phyloP scores from a whole-genome alignment of 2,113 vertebrate genomes.

The Hippocampus comes region DNA sequence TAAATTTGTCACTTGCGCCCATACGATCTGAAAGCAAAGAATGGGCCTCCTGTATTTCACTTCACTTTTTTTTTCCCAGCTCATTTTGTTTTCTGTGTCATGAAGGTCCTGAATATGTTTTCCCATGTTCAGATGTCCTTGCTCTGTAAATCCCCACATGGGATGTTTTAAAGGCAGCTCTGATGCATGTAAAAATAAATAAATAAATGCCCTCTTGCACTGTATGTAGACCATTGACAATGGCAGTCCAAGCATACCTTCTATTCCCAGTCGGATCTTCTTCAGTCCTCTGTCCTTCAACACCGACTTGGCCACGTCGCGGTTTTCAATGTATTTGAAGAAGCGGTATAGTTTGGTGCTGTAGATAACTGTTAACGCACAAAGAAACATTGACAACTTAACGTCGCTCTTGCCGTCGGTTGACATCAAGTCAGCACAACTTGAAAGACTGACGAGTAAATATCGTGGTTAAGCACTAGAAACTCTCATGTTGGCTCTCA shows the following conservation, averaged over 20 bases:
- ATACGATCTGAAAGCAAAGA: too few relatives aligned
- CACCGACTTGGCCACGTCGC: constrained; percentile 95
- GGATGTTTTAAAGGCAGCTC: neutral
- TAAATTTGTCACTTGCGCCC: too few relatives aligned
- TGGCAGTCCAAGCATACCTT: constrained; percentile 76
- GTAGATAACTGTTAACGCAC: constrained; percentile 86
- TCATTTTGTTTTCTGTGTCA: too few relatives aligned
- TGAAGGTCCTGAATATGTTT: too few relatives aligned
- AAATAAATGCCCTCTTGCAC: neutral
- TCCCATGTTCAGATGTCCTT: too few relatives aligned
- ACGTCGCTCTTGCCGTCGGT: neutral
- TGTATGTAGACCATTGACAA: neutral
- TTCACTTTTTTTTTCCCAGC: too few relatives aligned
- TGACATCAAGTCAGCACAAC: neutral
- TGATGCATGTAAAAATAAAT: neutral
- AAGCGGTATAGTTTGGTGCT: constrained; percentile 98
- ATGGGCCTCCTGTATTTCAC: too few relatives aligned
- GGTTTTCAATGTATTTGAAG: constrained; percentile 98
- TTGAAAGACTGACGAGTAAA: neutral
- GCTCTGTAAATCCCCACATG: neutral
- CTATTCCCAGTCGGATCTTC: constrained; percentile 95
- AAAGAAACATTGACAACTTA: neutral
- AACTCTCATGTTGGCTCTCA: too few relatives aligned
- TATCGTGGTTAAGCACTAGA: neutral
- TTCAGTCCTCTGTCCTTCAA: constrained; percentile 96